A percentile compares a stretch with the other conserved stretches of the same genome.
These are phyloP conservation scores for Zeuzera pyrina DNA, from an alignment of 2,888 invertebrate species.

Conservation along the genomic window DNA sequence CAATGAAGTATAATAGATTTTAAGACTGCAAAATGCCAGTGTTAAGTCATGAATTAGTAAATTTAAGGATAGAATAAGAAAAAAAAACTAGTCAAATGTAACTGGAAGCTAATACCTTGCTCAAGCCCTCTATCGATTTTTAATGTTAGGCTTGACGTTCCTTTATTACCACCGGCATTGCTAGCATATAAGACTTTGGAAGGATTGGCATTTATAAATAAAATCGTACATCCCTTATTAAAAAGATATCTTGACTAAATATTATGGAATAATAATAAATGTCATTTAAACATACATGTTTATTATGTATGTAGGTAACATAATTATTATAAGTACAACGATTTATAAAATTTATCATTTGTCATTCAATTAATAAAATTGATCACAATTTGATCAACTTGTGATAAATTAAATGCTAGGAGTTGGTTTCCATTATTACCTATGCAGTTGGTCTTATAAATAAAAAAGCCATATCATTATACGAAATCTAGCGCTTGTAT, in stretches of 20 bases:
- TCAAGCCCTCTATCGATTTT: constrained; percentile 25
- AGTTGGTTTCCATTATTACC: constrained; percentile 37
- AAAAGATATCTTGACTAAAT: no score
- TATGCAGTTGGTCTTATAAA: constrained; percentile 54
- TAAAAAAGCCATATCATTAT: constrained; percentile 66
- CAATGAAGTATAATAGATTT: constrained; percentile 35
- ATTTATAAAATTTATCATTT: no score
- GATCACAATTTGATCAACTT: constrained; percentile 18
- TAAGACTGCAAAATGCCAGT: constrained; percentile 66
- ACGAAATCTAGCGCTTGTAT: constrained; percentile 67
- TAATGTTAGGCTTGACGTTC: constrained; percentile 17
- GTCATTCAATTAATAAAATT: no score
- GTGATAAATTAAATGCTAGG: constrained; percentile 49
- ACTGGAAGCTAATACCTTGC: constrained; percentile 45
- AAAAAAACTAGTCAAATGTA: constrained; percentile 65
- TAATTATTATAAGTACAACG: no score
- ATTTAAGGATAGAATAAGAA: constrained; percentile 40
- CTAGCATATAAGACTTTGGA: no score
- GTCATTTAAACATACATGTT: no score
- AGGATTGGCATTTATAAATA: no score
- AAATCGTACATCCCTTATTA: no score
- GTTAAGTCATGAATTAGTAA: constrained; percentile 49
- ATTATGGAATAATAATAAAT: no score
- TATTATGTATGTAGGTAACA: no score
- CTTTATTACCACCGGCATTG: constrained; percentile 18